These are phyloP conservation scores for Phaedon cochleariae DNA, from an alignment of 2,888 invertebrate genomes.

Conservation along the genomic window DNA sequence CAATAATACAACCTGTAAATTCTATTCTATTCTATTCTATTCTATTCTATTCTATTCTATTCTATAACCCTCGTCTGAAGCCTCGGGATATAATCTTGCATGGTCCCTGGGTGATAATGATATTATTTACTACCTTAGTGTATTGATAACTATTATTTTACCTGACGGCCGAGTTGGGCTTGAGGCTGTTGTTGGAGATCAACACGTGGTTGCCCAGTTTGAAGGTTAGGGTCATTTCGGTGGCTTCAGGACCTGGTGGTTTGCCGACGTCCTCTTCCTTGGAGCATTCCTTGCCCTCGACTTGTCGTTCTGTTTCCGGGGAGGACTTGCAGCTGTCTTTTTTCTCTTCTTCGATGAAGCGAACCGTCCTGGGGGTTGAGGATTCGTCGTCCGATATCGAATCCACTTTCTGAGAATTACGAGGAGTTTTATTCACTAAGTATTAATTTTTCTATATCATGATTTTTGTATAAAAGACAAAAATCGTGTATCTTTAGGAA, in stretches of 20 bases:
- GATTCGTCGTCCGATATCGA: conserved; percentile 64
- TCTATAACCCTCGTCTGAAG: too few species aligned
- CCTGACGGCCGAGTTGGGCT: conserved; percentile 84
- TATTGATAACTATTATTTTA: too few species aligned
- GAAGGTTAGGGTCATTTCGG: conserved; percentile 67
- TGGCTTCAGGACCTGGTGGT: conserved; percentile 48
- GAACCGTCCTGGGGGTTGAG: conserved; percentile 67
- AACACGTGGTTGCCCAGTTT: conserved; percentile 67
- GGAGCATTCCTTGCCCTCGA: conserved; percentile 28
- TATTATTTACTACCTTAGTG: too few species aligned
- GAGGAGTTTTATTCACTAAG: background rate
- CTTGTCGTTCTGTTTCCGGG: conserved; percentile 44
- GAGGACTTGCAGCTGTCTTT: conserved; percentile 61
- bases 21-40: too few species aligned
- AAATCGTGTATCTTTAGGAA: too few species aligned
- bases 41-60: too few species aligned
- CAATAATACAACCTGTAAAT: too few species aligned
- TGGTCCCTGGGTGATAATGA: too few species aligned
- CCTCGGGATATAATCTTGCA: too few species aligned
- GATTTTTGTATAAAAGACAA: too few species aligned
- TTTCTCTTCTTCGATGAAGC: conserved; percentile 67
- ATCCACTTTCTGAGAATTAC: conserved; percentile 46
- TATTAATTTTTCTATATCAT: too few species aligned
- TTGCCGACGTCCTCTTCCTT: conserved; percentile 36
- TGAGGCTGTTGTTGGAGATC: conserved; percentile 67